A percentile compares a stretch with the other conserved stretches of the same genome.
These are phyloP conservation scores for Carassius auratus DNA, from an alignment of 2,113 vertebrate species.

Conservation along the genomic window DNA sequence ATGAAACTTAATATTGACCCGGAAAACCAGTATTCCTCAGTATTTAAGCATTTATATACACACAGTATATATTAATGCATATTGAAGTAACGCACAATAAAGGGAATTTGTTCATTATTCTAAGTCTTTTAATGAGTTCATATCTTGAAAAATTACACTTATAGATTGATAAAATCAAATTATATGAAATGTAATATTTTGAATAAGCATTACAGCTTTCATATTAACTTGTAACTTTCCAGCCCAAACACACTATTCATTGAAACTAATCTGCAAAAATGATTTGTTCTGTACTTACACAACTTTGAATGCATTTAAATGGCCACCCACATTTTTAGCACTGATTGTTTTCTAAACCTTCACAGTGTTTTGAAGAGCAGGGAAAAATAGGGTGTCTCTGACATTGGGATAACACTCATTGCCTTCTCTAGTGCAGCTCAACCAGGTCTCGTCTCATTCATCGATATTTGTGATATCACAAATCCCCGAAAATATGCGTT, in stretches of 20 bases:
- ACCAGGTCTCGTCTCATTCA: too few species aligned
- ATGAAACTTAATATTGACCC: not conserved
- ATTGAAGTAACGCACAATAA: not conserved
- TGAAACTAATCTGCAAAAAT: not conserved
- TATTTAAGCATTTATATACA: not conserved
- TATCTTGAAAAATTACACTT: not conserved
- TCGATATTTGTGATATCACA: too few species aligned
- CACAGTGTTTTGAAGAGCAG: too few species aligned
- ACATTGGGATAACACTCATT: too few species aligned
- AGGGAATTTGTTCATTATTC: not conserved
- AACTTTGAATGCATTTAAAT: too few species aligned
- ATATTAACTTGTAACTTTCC: not conserved
- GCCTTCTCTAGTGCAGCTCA: too few species aligned
- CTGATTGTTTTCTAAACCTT: too few species aligned
- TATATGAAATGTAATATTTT: not conserved
- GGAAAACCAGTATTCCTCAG: not conserved
- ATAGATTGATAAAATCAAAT: not conserved
- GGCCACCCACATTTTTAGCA: too few species aligned
- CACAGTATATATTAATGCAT: not conserved
- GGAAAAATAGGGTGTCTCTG: too few species aligned
- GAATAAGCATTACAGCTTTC: not conserved
- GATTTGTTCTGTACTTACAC: too few species aligned
- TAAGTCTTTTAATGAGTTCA: not conserved
- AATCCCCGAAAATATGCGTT: too few species aligned
- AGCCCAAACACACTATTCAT: not conserved